Evolutionary conservation across 2,888 invertebrate species (phyloP).

Genomic region (Nasonovia ribisnigri): DNA sequence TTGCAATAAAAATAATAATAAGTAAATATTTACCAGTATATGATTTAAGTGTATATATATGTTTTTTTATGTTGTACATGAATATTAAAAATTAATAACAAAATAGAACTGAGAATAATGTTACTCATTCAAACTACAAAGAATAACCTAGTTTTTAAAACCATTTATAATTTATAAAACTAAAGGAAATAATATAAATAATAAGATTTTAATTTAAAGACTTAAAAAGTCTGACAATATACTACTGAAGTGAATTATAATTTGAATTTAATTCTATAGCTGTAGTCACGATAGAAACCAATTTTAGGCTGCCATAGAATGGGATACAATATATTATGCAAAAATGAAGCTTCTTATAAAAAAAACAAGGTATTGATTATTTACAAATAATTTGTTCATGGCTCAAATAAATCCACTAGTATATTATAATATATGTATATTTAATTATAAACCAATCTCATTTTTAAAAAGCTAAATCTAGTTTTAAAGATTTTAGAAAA

Average conservation of each 20-base stretch:
- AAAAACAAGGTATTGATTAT: constrained; percentile 3
- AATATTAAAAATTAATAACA: neutral
- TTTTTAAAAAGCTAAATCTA: constrained; percentile 39
- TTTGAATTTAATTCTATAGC: neutral
- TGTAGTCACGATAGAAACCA: neutral
- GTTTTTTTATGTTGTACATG: neutral
- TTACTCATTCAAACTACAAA: neutral
- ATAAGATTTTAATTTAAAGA: neutral
- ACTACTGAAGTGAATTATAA: neutral
- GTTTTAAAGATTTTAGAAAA: constrained; percentile 21
- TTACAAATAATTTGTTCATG: constrained; percentile 38
- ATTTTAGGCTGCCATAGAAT: neutral
- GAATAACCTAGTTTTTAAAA: neutral
- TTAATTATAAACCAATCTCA: constrained; percentile 14
- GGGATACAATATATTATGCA: neutral
- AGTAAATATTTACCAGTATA: neutral
- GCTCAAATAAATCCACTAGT: constrained; percentile 38
- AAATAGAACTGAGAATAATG: neutral
- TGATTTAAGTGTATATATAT: neutral
- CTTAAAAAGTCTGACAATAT: neutral
- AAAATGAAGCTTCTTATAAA: neutral
- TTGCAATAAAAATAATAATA: neutral
- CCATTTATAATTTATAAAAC: neutral
- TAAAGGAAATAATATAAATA: neutral
- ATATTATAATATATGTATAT: constrained; percentile 5